phyloP scores from a whole-genome alignment of 1,140 invertebrate genomes.

The Psix sp. region DNA sequence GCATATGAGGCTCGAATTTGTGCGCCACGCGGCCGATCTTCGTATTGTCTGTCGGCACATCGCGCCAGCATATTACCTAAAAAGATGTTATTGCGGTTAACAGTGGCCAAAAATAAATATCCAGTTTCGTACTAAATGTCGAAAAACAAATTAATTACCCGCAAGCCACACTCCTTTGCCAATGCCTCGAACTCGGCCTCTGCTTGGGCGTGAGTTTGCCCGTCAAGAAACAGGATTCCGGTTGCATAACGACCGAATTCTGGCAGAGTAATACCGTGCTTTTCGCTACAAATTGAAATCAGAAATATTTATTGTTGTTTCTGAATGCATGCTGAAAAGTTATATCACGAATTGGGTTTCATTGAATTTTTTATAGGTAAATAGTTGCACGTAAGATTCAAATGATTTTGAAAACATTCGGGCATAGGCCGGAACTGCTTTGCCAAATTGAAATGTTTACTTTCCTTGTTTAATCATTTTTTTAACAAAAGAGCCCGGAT shows the following conservation, averaged over 20 bases:
- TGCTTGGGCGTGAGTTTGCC: constrained; percentile 86
- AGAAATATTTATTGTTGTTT: background rate
- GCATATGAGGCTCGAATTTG: constrained; percentile 95
- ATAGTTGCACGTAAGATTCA: no score
- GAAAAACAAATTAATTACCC: constrained; percentile 74
- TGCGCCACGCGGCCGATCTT: constrained; percentile 93
- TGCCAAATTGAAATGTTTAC: no score
- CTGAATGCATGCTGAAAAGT: no score
- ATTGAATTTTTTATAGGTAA: no score
- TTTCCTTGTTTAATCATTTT: no score
- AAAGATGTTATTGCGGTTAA: constrained; percentile 35
- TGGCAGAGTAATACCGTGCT: constrained; percentile 89
- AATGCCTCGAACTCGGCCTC: constrained; percentile 89
- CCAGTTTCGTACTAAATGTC: background rate
- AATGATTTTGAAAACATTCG: no score
- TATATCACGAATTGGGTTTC: no score
- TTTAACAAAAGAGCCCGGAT: no score
- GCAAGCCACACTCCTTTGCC: constrained; percentile 87
- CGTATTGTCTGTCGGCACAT: constrained; percentile 90
- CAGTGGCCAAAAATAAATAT: constrained; percentile 10
- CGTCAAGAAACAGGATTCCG: constrained; percentile 95
- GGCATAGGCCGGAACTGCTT: no score
- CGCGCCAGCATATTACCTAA: constrained; percentile 92
- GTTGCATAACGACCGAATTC: constrained; percentile 94
- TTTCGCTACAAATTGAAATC: constrained; percentile 79